These are phyloP conservation scores for Hippoglossus stenolepis DNA, from an alignment of 2,113 vertebrate genomes.

Conservation along the genomic window DNA sequence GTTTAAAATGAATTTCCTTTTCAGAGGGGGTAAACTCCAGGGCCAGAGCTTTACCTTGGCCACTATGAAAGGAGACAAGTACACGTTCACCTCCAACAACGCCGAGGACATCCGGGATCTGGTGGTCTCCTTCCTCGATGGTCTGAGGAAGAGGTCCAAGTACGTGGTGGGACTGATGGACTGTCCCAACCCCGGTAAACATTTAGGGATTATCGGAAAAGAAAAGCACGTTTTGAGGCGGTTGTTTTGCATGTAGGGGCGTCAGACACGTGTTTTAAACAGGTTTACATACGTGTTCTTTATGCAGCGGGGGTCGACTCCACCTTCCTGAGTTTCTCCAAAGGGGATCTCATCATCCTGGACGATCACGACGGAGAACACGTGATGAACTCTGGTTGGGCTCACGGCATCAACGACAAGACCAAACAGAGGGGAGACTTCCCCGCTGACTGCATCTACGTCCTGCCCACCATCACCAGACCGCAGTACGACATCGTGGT, in stretches of 20 bases:
- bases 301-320: conserved; percentile 87
- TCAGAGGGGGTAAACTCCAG: conserved; percentile 93
- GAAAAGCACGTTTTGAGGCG: neutral
- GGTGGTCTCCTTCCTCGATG: conserved; percentile 95
- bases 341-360: conserved; percentile 94
- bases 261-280: neutral
- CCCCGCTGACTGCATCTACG: conserved; percentile 92
- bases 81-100: conserved; percentile 98
- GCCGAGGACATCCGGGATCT: conserved; percentile 96
- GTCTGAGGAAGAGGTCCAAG: conserved; percentile 93
- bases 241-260: too few species aligned
- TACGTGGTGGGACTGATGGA: conserved; percentile 95
- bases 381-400: conserved; percentile 96
- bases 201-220: neutral
- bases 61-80: conserved; percentile 96
- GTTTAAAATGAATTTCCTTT: neutral
- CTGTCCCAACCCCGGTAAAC: conserved; percentile 91
- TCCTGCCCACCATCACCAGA: conserved; percentile 91
- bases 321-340: conserved; percentile 92
- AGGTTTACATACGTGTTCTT: too few species aligned
- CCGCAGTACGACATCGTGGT: conserved; percentile 94
- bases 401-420: conserved; percentile 91
- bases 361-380: conserved; percentile 94
- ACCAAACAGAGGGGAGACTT: conserved; percentile 95
- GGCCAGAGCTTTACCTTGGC: conserved; percentile 96